A percentile compares a stretch with the other conserved stretches of the same genome.
phyloP scores from a whole-genome alignment of 1,140 invertebrate genomes.

The Caenorhabditis inopinata region DNA sequence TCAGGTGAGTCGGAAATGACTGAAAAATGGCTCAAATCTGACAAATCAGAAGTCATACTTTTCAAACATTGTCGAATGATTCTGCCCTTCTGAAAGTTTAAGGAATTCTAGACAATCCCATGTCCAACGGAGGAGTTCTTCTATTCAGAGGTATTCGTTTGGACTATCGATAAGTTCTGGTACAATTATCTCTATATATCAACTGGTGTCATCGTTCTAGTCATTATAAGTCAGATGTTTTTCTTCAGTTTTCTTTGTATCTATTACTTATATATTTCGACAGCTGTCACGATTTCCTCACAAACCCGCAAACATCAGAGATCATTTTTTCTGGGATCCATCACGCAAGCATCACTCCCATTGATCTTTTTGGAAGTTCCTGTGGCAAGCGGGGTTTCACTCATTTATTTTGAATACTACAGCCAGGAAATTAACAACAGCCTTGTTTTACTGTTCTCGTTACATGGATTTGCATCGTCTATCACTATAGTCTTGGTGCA shows the following conservation, averaged over 20 bases:
- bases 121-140: conserved; percentile 26
- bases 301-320: background rate
- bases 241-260: background rate
- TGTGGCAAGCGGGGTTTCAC: background rate
- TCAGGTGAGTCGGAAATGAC: background rate
- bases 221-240: background rate
- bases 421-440: background rate
- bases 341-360: background rate
- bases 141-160: background rate
- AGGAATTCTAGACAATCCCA: background rate
- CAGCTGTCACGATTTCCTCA: background rate
- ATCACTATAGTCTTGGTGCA: background rate
- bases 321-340: conserved; percentile 3
- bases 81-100: background rate
- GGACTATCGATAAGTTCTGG: conserved; percentile 3
- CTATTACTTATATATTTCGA: background rate
- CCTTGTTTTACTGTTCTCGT: background rate
- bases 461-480: background rate
- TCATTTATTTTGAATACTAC: background rate
- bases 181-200: background rate
- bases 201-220: background rate
- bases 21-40: too few species aligned
- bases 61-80: too few species aligned
- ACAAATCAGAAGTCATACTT: too few species aligned
- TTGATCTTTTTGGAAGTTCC: background rate